Evolutionary conservation across 2,888 invertebrate genomes (phyloP).

Genomic region (Torymus texanus): DNA sequence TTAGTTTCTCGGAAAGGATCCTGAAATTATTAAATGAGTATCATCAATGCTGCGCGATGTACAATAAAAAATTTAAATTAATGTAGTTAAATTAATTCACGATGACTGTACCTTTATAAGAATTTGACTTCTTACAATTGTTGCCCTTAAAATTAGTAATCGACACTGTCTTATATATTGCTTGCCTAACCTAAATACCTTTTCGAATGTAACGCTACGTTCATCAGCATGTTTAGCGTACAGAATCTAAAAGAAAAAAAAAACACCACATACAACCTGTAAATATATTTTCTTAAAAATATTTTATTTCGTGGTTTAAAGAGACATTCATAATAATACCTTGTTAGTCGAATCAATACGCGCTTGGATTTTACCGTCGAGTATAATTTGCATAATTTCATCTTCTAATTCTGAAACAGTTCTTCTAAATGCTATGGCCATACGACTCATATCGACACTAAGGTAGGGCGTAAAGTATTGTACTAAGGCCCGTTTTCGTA

Average conservation of each 20-base stretch:
- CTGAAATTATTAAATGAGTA: slow-evolving; percentile 69
- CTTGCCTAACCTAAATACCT: slow-evolving; percentile 91
- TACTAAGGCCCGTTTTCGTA: slow-evolving; percentile 95
- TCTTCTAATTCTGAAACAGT: slow-evolving; percentile 93
- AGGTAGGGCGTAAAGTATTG: slow-evolving; percentile 98
- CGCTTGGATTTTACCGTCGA: slow-evolving; percentile 97
- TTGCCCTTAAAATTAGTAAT: slow-evolving; percentile 93
- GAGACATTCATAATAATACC: slow-evolving; percentile 68
- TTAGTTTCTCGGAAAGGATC: slow-evolving; percentile 79
- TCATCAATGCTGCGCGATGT: background rate
- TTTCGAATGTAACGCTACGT: slow-evolving; percentile 95
- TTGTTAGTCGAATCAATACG: slow-evolving; percentile 99
- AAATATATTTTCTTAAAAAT: too few relatives aligned
- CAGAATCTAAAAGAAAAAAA: slow-evolving; percentile 81
- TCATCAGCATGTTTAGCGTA: slow-evolving; percentile 98
- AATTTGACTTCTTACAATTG: slow-evolving; percentile 95
- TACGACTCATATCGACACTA: slow-evolving; percentile 96
- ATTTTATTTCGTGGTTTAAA: too few relatives aligned
- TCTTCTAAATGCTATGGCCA: slow-evolving; percentile 97
- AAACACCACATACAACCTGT: too few relatives aligned
- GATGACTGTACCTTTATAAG: slow-evolving; percentile 86
- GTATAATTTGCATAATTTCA: slow-evolving; percentile 96
- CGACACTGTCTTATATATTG: slow-evolving; percentile 94
- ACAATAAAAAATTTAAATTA: too few relatives aligned
- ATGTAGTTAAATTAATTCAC: too few relatives aligned